These are phyloP conservation scores for Aurelia aurita DNA, from an alignment of 30 jellyfish, hydroid and myxozoan species.

Conservation along the genomic window DNA sequence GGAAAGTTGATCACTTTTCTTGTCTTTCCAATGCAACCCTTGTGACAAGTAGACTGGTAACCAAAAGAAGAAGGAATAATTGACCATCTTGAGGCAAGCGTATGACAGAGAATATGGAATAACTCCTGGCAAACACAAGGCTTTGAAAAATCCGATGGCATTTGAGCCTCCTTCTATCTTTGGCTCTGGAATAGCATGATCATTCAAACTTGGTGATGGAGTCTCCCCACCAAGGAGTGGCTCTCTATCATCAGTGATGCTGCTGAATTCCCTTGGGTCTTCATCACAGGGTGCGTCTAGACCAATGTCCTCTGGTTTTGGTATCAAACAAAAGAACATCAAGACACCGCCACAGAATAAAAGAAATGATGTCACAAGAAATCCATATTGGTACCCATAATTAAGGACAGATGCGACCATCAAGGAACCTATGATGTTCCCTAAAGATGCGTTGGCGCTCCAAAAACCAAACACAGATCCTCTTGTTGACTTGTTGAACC, in stretches of 20 bases:
- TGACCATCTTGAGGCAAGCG: slow-evolving; percentile 94
- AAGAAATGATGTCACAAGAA: slow-evolving; percentile 70
- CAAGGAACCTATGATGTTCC: slow-evolving; percentile 91
- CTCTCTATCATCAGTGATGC: neutral
- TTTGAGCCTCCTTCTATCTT: neutral
- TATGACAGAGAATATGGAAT: slow-evolving; percentile 92
- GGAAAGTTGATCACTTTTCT: slow-evolving; percentile 85
- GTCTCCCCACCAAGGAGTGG: neutral
- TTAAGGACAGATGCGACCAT: slow-evolving; percentile 81
- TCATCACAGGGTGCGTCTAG: slow-evolving; percentile 46
- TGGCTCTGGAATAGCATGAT: slow-evolving; percentile 14
- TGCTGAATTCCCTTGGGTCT: neutral
- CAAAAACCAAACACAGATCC: slow-evolving; percentile 97
- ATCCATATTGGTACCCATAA: slow-evolving; percentile 92
- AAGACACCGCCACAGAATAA: slow-evolving; percentile 92
- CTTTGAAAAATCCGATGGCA: slow-evolving; percentile 83
- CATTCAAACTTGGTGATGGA: slow-evolving; percentile 10
- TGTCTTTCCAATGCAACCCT: slow-evolving; percentile 94
- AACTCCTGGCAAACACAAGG: slow-evolving; percentile 92
- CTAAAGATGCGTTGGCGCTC: slow-evolving; percentile 96
- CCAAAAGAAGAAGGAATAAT: slow-evolving; percentile 97
- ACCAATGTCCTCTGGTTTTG: slow-evolving; percentile 86
- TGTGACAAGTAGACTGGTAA: slow-evolving; percentile 91
- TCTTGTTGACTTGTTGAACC: slow-evolving; percentile 93
- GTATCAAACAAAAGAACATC: slow-evolving; percentile 70